Evolutionary conservation across 2,888 invertebrate genomes (phyloP), one percentile per base, ranked within the genome.

Genomic region (Lasiommata megera): DNA sequence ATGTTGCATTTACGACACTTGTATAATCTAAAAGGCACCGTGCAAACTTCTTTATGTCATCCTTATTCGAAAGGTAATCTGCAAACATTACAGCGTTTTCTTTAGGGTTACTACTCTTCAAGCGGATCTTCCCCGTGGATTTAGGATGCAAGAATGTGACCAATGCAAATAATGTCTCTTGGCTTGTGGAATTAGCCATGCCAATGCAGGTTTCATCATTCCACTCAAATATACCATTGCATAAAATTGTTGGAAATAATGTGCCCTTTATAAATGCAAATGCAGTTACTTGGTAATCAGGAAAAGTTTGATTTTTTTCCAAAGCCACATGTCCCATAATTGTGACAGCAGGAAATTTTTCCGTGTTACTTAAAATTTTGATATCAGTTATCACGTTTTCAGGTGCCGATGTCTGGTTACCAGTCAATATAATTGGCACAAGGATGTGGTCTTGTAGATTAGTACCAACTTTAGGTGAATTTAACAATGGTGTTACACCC

Each of bases 361-460:
- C 67, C 0, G 74, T 41, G 57, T 69, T 69, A 0, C 12, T 43
- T 0, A 82, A 63, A 5, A 64, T 31, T 8, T 76, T 70, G 0
- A 74, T 16, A 31, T 75, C 75, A 0, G 74, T 66, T 0, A 61
- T 7, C 0, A 71, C 38, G 1, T 74, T 5, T 23, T 23, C 64
- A 5, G n/a, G 23, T 7, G 40, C 28, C 0, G 63, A 17, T 17
- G 60, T 58, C 12, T 65, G 67, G 9, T 69, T 63, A 0, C 66
- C 76, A 1, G 71, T 65, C 34, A 83, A 17, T 5, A 67, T 8
- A 0, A 83, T 34, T 2, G 74, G 70, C 17, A 76, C 64, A n/a
- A 77, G 7, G 1, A 73, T 50, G 41, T 84, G 84, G 51, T 84
- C 80, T 64, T 79, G 79, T 36, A 83, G 65, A 56, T 83, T 80